Percentiles rank a stretch among this genome's conserved stretches.
phyloP scores from a whole-genome alignment of 2,888 invertebrate species.

The Perizoma flavofasciatum region DNA sequence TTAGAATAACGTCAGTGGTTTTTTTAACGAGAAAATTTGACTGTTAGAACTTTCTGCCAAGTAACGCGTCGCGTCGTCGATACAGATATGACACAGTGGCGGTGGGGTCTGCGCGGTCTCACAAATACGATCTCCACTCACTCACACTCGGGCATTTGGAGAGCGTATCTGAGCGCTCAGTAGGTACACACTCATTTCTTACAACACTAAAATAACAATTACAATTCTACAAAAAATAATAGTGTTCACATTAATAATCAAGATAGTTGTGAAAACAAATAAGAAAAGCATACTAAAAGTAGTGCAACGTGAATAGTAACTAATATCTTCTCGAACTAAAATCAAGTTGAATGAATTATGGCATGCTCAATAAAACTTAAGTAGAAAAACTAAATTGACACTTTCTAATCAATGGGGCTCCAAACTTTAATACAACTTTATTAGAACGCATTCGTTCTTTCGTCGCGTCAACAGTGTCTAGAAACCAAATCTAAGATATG shows the following conservation, averaged over 20 bases:
- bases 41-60: slow-evolving; percentile 58
- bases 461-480: too few relatives aligned
- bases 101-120: slow-evolving; percentile 60
- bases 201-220: neutral
- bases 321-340: too few relatives aligned
- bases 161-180: slow-evolving; percentile 54
- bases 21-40: slow-evolving; percentile 72
- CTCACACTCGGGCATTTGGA: slow-evolving; percentile 40
- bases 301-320: too few relatives aligned
- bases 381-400: too few relatives aligned
- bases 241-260: neutral
- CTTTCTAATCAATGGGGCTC: too few relatives aligned
- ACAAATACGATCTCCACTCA: slow-evolving; percentile 62
- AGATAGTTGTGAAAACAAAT: too few relatives aligned
- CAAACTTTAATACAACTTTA: too few relatives aligned
- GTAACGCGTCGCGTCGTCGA: slow-evolving; percentile 63
- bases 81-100: slow-evolving; percentile 81
- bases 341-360: too few relatives aligned
- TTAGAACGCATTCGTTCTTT: too few relatives aligned
- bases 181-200: slow-evolving; percentile 9
- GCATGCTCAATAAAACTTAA: too few relatives aligned
- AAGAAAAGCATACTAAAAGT: too few relatives aligned
- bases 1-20: slow-evolving; percentile 41
- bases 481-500: too few relatives aligned
- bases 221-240: neutral